These are phyloP conservation scores for Mesaphorura yosii DNA, from an alignment of 1,140 invertebrate species.

Conservation along the genomic window DNA sequence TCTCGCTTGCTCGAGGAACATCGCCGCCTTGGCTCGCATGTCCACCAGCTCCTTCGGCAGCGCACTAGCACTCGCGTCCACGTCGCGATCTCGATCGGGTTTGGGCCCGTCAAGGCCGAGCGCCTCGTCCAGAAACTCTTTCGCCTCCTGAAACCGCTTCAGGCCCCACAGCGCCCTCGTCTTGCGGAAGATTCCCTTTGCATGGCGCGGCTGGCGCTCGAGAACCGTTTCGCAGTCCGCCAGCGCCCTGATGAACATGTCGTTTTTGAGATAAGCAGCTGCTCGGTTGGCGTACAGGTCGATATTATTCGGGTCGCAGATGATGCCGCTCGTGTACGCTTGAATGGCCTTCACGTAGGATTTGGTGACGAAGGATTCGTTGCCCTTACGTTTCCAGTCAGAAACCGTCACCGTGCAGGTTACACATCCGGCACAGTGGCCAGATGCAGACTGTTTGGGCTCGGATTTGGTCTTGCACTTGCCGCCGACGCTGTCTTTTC, in stretches of 20 bases:
- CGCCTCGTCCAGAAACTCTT: background rate
- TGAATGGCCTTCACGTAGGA: background rate
- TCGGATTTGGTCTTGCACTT: too few relatives aligned
- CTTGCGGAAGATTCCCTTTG: background rate
- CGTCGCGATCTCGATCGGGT: background rate
- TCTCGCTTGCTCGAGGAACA: background rate
- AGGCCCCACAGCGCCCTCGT: background rate
- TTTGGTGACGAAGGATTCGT: background rate
- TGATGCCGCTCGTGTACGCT: background rate
- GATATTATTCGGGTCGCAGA: background rate
- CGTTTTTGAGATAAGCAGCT: background rate
- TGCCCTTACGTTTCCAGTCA: constrained; percentile 4
- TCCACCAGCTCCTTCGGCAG: background rate
- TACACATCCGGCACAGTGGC: too few relatives aligned
- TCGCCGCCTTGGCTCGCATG: background rate
- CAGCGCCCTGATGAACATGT: background rate
- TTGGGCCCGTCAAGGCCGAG: background rate
- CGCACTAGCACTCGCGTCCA: too few relatives aligned
- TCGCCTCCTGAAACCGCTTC: background rate
- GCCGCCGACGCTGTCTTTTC: too few relatives aligned
- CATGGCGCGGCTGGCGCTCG: background rate
- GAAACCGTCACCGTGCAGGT: too few relatives aligned
- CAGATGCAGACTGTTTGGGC: too few relatives aligned
- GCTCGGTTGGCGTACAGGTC: background rate
- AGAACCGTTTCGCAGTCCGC: background rate